Evolutionary conservation across 2,888 invertebrate species (phyloP).

Genomic region (Drosophila buzzatii): DNA sequence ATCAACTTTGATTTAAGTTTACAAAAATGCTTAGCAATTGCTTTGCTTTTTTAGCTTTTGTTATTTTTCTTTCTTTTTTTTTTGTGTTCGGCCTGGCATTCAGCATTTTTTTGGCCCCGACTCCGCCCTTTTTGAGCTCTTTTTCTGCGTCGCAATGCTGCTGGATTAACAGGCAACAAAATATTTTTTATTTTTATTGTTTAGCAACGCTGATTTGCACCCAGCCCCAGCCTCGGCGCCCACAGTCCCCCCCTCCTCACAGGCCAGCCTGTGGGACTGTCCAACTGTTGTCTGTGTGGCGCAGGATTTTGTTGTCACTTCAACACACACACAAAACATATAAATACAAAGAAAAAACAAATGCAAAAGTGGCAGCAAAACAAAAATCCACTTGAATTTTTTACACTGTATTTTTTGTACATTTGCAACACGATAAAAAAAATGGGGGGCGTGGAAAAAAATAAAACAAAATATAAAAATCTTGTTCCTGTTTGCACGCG

Average conservation of each 20-base stretch:
- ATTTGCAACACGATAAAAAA: slow-evolving; percentile 56
- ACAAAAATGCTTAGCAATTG: slow-evolving; percentile 81
- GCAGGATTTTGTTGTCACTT: slow-evolving; percentile 82
- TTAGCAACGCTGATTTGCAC: slow-evolving; percentile 74
- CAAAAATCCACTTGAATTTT: slow-evolving; percentile 81
- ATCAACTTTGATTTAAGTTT: slow-evolving; percentile 82
- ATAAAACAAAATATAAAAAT: slow-evolving; percentile 41
- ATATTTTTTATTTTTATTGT: slow-evolving; percentile 78
- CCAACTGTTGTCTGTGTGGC: slow-evolving; percentile 54
- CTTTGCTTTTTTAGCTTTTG: slow-evolving; percentile 73
- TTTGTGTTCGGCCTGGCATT: slow-evolving; percentile 41
- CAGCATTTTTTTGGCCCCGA: slow-evolving; percentile 29
- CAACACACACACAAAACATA: slow-evolving; percentile 63
- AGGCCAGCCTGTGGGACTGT: slow-evolving; percentile 34
- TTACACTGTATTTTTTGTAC: slow-evolving; percentile 80
- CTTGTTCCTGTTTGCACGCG: slow-evolving; percentile 74
- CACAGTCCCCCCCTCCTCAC: background rate
- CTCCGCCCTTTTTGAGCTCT: slow-evolving; percentile 51
- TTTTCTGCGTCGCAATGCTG: slow-evolving; percentile 42
- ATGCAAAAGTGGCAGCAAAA: slow-evolving; percentile 46
- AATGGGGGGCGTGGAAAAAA: background rate
- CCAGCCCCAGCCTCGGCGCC: slow-evolving; percentile 2
- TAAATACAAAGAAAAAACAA: slow-evolving; percentile 9
- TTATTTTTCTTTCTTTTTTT: slow-evolving; percentile 17
- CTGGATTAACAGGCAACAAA: slow-evolving; percentile 80